phyloP scores from a whole-genome alignment of 2,113 vertebrate genomes.

The Blennius ocellaris region DNA sequence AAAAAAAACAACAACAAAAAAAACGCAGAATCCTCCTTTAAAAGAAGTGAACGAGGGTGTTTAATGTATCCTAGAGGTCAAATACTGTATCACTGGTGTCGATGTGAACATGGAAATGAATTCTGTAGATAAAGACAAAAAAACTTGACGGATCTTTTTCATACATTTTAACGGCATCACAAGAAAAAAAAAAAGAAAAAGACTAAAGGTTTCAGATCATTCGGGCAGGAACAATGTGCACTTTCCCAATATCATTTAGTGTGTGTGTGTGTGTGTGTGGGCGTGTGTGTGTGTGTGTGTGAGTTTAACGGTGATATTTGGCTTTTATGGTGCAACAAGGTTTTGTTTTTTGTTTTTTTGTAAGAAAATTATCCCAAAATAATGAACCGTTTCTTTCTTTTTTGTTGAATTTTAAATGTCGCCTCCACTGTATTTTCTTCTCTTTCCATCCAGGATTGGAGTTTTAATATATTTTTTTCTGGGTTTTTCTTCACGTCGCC shows the following conservation, averaged over 20 bases:
- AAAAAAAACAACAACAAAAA: slow-evolving; percentile 23
- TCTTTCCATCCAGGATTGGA: slow-evolving; percentile 64
- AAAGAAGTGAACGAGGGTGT: slow-evolving; percentile 64
- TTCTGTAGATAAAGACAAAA: slow-evolving; percentile 60
- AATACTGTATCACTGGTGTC: slow-evolving; percentile 83
- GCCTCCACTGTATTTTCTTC: slow-evolving; percentile 76
- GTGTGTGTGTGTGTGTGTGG: slow-evolving; percentile 29
- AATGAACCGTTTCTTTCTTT: slow-evolving; percentile 43
- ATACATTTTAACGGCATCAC: slow-evolving; percentile 73
- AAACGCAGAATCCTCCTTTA: slow-evolving; percentile 45
- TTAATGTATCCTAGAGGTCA: slow-evolving; percentile 77
- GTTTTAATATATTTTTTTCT: slow-evolving; percentile 67
- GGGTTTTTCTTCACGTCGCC: slow-evolving; percentile 57
- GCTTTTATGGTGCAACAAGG: slow-evolving; percentile 66
- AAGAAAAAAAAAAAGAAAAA: too few relatives aligned
- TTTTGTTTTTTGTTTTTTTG: slow-evolving; percentile 64
- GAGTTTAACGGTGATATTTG: slow-evolving; percentile 55
- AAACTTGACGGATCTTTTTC: slow-evolving; percentile 82
- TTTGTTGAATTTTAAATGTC: slow-evolving; percentile 44
- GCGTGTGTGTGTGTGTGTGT: slow-evolving; percentile 9
- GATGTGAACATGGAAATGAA: slow-evolving; percentile 78
- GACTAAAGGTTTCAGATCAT: slow-evolving; percentile 49
- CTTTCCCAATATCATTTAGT: slow-evolving; percentile 70
- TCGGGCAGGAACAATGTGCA: slow-evolving; percentile 75
- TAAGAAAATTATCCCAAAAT: slow-evolving; percentile 60